phyloP scores from a whole-genome alignment of 2,113 vertebrate genomes.

The Lasiurus cinereus region DNA sequence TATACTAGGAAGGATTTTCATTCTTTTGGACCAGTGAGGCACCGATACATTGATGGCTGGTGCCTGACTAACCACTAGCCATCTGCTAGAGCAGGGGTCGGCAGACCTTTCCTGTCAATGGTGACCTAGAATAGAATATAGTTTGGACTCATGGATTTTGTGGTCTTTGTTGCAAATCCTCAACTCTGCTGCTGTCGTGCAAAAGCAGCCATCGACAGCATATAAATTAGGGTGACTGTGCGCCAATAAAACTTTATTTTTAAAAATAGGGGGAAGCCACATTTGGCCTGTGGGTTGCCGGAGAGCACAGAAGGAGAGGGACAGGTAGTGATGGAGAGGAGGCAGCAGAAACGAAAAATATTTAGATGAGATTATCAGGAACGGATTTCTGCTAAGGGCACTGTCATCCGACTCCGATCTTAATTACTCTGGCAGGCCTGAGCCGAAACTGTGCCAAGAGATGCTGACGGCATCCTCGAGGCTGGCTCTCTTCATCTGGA shows the following conservation, averaged over 20 bases:
- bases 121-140: not conserved
- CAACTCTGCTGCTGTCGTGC: not conserved
- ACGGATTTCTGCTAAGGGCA: not conserved
- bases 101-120: not conserved
- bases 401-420: not conserved
- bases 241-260: constrained; percentile 13
- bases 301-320: not conserved
- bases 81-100: not conserved
- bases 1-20: not conserved
- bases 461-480: not conserved
- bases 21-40: not conserved
- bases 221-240: not conserved
- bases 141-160: not conserved
- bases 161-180: not conserved
- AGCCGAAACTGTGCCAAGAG: not conserved
- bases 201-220: not conserved
- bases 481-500: not conserved
- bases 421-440: not conserved
- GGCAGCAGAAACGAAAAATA: not conserved
- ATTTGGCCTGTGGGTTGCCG: not conserved
- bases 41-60: not conserved
- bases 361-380: not conserved
- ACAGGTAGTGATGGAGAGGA: not conserved
- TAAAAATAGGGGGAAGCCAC: not conserved
- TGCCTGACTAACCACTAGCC: not conserved